Conservation (phyloP, 2,888 invertebrate genomes). For the Metopia argyrocephala region DNA sequence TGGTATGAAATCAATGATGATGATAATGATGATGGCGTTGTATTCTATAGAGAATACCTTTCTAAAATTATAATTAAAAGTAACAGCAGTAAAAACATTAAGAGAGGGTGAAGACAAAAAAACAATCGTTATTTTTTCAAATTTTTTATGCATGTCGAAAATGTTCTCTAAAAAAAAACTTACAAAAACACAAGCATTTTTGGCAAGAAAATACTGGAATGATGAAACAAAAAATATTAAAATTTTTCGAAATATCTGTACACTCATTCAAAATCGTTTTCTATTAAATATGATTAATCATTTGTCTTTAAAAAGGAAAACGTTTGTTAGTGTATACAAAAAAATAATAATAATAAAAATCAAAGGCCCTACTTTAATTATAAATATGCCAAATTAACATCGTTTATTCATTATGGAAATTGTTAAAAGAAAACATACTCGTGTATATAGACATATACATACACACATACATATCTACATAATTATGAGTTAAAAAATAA, state of each 20-base stretch:
- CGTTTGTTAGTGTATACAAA: slow-evolving; percentile 2
- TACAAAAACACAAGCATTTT: too few relatives aligned
- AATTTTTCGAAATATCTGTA: too few relatives aligned
- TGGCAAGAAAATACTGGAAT: too few relatives aligned
- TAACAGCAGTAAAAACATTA: not conserved
- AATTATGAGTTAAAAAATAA: too few relatives aligned
- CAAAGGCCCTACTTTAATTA: not conserved
- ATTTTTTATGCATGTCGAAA: slow-evolving; percentile 55
- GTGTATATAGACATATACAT: too few relatives aligned
- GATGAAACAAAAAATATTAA: too few relatives aligned
- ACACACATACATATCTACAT: too few relatives aligned
- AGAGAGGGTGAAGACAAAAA: not conserved
- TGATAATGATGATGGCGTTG: not conserved
- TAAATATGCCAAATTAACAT: not conserved
- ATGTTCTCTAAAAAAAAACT: slow-evolving; percentile 11
- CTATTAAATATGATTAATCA: slow-evolving; percentile 38
- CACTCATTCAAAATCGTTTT: slow-evolving; percentile 19
- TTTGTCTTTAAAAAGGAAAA: slow-evolving; percentile 26
- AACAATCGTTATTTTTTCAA: slow-evolving; percentile 39
- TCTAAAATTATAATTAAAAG: slow-evolving; percentile 42
- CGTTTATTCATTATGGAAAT: not conserved
- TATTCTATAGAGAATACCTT: slow-evolving; percentile 17
- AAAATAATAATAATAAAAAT: not conserved
- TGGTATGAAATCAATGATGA: not conserved
- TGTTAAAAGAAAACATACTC: not conserved